Evolutionary conservation across 2,888 invertebrate species (phyloP).

Genomic region (Polydrusus pterygomalis): DNA sequence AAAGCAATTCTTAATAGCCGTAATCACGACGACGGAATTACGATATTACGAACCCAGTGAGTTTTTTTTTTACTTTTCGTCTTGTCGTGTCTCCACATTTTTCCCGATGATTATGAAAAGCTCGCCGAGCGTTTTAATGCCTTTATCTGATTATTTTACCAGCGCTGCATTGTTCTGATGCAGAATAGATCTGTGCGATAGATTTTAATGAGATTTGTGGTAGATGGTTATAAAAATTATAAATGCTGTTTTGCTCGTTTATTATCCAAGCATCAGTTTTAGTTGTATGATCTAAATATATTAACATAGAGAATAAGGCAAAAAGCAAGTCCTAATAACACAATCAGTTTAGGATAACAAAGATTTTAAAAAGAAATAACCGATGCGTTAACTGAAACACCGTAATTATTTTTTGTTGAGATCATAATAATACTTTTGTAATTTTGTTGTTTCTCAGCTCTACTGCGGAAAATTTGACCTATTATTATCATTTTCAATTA

Average conservation of each 20-base stretch:
- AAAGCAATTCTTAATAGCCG: constrained; percentile 14
- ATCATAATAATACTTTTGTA: too few species aligned
- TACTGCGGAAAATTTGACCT: too few species aligned
- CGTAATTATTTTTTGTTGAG: too few species aligned
- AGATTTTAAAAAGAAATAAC: too few species aligned
- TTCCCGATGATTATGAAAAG: not conserved
- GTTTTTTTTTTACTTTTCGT: not conserved
- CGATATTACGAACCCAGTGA: not conserved
- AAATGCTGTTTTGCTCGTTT: not conserved
- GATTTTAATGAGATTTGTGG: not conserved
- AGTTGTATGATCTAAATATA: not conserved
- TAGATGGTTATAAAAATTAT: not conserved
- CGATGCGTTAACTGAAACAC: too few species aligned
- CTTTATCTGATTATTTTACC: constrained; percentile 19
- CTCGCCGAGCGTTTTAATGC: constrained; percentile 5
- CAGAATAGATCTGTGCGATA: not conserved
- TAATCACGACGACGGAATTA: constrained; percentile 13
- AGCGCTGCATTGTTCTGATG: constrained; percentile 7
- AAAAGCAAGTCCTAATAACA: too few species aligned
- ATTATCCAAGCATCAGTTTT: not conserved
- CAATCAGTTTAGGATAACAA: too few species aligned
- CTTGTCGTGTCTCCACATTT: not conserved
- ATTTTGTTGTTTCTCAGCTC: too few species aligned
- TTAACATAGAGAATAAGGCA: too few species aligned
- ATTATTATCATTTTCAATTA: too few species aligned